phyloP scores from a whole-genome alignment of 2,797 vertebrate species.

The Monodelphis domestica region DNA sequence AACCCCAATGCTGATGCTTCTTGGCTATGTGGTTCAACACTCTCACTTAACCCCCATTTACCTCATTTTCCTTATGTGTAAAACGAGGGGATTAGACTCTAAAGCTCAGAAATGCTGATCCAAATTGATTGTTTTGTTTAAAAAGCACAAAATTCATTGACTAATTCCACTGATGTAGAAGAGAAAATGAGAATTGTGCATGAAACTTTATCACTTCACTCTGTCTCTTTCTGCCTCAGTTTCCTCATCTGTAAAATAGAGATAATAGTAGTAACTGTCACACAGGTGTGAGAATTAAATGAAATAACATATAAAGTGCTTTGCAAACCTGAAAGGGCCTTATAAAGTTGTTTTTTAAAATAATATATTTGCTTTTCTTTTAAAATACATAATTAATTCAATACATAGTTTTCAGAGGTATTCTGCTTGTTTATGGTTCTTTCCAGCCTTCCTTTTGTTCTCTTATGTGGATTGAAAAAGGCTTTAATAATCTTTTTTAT shows the following conservation, averaged over 20 bases:
- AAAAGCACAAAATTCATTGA: not conserved
- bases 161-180: not conserved
- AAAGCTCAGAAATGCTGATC: not conserved
- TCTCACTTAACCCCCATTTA: constrained; percentile 15
- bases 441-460: not conserved
- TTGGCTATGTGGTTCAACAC: not conserved
- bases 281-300: not conserved
- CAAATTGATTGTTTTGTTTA: not conserved
- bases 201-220: not conserved
- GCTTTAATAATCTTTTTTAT: not conserved
- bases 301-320: not conserved
- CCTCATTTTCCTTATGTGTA: constrained; percentile 28
- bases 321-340: not conserved
- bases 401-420: not conserved
- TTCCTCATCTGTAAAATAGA: not conserved
- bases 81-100: not conserved
- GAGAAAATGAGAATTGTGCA: not conserved
- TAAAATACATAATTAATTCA: not conserved
- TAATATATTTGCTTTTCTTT: not conserved
- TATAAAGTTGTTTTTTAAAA: not conserved
- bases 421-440: not conserved
- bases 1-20: constrained; percentile 8
- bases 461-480: not conserved
- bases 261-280: not conserved
- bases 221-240: not conserved